Conservation (phyloP, 2,888 invertebrate genomes). For the Dromius quadrimaculatus region DNA sequence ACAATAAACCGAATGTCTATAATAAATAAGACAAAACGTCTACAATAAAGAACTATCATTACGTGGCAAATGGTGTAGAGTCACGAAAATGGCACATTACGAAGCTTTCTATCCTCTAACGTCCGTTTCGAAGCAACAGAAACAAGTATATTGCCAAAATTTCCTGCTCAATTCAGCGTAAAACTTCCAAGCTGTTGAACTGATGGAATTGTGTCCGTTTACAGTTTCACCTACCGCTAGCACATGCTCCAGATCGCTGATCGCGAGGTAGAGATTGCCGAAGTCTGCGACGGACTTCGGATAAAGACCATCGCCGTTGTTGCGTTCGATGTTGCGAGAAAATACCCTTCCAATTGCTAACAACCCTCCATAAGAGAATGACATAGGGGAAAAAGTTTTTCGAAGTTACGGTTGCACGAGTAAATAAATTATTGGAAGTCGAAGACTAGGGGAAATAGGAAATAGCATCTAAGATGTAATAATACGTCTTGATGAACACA, state of each 20-base stretch:
- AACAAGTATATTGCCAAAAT: conserved; percentile 49
- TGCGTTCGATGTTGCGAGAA: conserved; percentile 27
- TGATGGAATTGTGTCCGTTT: conserved; percentile 51
- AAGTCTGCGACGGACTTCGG: conserved; percentile 11
- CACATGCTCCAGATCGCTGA: conserved; percentile 21
- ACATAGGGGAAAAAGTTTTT: conserved; percentile 24
- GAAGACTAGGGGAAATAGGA: conserved; percentile 14
- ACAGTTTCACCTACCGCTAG: conserved; percentile 36
- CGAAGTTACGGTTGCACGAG: conserved; percentile 16
- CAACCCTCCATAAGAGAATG: conserved; percentile 9
- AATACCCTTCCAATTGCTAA: conserved; percentile 31
- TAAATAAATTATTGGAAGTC: conserved; percentile 36
- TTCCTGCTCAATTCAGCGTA: conserved; percentile 48
- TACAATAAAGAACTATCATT: conserved; percentile 45
- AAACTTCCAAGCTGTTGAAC: conserved; percentile 47
- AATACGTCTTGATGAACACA: conserved; percentile 23
- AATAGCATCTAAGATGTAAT: conserved; percentile 26
- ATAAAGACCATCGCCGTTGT: conserved; percentile 9
- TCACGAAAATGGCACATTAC: conserved; percentile 39
- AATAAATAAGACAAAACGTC: conserved; percentile 41
- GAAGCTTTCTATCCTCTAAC: background rate
- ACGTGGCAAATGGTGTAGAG: conserved; percentile 38
- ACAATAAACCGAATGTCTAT: conserved; percentile 44
- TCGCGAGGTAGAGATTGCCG: conserved; percentile 20
- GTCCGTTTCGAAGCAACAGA: conserved; percentile 30